These are phyloP conservation scores for Corythucha ciliata DNA, from an alignment of 2,888 invertebrate species.

Conservation along the genomic window DNA sequence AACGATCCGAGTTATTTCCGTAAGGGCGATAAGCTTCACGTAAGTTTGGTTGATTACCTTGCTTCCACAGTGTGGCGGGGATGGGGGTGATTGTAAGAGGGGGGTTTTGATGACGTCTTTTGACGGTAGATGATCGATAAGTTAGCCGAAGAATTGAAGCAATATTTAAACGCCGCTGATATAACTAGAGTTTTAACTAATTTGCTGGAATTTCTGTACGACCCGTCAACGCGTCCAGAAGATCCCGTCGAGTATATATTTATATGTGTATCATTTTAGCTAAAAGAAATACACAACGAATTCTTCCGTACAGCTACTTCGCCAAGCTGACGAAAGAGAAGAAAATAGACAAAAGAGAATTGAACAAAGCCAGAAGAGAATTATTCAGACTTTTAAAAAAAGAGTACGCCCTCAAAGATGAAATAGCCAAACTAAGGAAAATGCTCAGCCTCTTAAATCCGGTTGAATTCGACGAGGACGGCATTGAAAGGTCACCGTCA, in stretches of 20 bases:
- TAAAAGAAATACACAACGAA: too few relatives aligned
- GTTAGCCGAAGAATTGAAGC: conserved; percentile 12
- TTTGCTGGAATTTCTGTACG: conserved; percentile 19
- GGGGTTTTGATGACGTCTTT: neutral
- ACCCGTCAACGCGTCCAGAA: conserved; percentile 15
- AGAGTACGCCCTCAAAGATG: conserved; percentile 20
- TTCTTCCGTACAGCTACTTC: conserved; percentile 15
- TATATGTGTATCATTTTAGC: too few relatives aligned
- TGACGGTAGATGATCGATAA: conserved; percentile 15
- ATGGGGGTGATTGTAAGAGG: neutral
- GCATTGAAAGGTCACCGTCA: conserved; percentile 10
- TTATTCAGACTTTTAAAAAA: conserved; percentile 17
- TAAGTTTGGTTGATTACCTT: neutral
- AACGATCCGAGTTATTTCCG: conserved; percentile 15
- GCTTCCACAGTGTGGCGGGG: neutral
- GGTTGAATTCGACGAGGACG: conserved; percentile 11
- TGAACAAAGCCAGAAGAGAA: conserved; percentile 17
- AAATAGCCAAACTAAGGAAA: conserved; percentile 16
- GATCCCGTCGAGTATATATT: conserved; percentile 18
- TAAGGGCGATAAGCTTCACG: conserved; percentile 10
- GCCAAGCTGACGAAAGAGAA: conserved; percentile 17
- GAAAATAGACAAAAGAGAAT: conserved; percentile 18
- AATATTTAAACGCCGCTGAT: conserved; percentile 15
- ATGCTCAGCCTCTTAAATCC: conserved; percentile 2
- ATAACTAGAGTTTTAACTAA: conserved; percentile 7